A percentile compares a stretch with the other conserved stretches of the same genome.
Conservation (phyloP, 2,888 invertebrate species). For the Tiliacea citrago region DNA sequence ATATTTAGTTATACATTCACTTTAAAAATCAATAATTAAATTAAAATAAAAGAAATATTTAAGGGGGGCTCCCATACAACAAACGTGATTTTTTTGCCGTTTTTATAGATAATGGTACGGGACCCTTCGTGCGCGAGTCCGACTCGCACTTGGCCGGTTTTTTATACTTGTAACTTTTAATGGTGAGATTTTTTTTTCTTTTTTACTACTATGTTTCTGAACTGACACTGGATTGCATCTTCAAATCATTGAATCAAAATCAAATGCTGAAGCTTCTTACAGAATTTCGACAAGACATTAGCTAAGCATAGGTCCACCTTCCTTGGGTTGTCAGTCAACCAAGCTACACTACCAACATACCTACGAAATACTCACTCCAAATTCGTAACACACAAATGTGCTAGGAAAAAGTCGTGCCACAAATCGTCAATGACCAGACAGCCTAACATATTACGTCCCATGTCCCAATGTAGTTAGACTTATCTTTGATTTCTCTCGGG, state of each 20-base stretch:
- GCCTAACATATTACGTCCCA: conserved; percentile 44
- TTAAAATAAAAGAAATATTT: too few species aligned
- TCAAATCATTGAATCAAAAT: neutral
- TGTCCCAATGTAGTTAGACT: conserved; percentile 24
- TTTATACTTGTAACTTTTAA: too few species aligned
- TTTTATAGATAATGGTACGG: too few species aligned
- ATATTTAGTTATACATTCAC: too few species aligned
- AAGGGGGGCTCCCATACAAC: too few species aligned
- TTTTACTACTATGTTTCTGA: neutral
- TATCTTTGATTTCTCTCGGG: conserved; percentile 59
- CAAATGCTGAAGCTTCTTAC: neutral
- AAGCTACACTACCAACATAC: neutral
- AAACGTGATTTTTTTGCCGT: too few species aligned
- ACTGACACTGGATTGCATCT: neutral
- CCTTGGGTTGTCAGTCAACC: neutral
- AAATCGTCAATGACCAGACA: conserved; percentile 22
- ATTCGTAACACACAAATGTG: neutral
- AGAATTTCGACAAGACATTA: neutral
- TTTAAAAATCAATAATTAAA: too few species aligned
- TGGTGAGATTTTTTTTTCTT: too few species aligned
- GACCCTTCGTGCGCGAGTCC: too few species aligned
- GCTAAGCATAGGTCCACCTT: neutral
- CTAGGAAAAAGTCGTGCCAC: conserved; percentile 1
- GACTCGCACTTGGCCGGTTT: too few species aligned
- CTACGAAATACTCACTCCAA: neutral